phyloP scores from a whole-genome alignment of 2,888 invertebrate species.

The Phortica magna region DNA sequence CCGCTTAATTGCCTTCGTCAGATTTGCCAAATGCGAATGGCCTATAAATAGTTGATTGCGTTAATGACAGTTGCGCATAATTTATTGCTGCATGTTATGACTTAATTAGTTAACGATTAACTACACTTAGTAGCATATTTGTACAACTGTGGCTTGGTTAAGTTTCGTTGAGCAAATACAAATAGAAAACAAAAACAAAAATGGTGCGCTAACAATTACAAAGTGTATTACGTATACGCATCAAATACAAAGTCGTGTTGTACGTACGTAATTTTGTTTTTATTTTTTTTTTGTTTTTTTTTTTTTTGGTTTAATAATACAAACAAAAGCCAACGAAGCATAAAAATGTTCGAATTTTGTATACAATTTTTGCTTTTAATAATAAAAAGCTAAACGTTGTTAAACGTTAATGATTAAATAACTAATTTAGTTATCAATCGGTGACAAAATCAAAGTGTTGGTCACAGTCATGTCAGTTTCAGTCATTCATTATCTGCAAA shows the following conservation, averaged over 20 bases:
- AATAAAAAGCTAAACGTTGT: constrained; percentile 55
- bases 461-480: too few species aligned
- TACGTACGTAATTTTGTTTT: too few species aligned
- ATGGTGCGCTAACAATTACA: background rate
- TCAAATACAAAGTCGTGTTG: too few species aligned
- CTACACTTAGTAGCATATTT: constrained; percentile 15
- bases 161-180: too few species aligned
- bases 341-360: constrained; percentile 45
- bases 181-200: too few species aligned
- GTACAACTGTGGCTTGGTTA: background rate
- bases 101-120: constrained; percentile 23
- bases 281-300: too few species aligned
- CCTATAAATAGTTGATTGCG: background rate
- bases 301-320: too few species aligned
- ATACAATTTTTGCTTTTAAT: constrained; percentile 39
- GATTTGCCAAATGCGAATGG: too few species aligned
- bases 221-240: constrained; percentile 7
- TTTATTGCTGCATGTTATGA: constrained; percentile 29
- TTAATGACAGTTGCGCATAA: constrained; percentile 38
- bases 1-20: too few species aligned
- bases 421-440: background rate
- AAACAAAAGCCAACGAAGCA: constrained; percentile 20
- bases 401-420: constrained; percentile 37
- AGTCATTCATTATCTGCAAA: too few species aligned
- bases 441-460: too few species aligned